Conservation (phyloP, 2,888 invertebrate genomes). For the Coenonympha glycerion region DNA sequence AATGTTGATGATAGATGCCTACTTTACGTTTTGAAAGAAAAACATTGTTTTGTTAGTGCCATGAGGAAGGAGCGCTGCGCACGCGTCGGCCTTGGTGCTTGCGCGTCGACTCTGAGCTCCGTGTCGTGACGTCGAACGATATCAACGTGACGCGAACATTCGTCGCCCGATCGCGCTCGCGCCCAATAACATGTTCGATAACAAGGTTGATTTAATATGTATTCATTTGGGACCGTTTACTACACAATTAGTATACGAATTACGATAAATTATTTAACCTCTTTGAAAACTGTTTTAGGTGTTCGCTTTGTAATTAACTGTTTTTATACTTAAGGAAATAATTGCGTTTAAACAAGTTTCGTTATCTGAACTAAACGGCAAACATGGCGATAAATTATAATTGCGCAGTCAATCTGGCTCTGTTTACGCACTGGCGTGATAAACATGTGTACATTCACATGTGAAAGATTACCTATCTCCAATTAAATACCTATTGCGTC, state of each 20-base stretch:
- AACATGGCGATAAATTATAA: slow-evolving; percentile 9
- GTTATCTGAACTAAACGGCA: slow-evolving; percentile 4
- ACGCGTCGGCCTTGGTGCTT: slow-evolving; percentile 38
- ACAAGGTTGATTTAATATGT: slow-evolving; percentile 11
- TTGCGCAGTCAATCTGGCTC: slow-evolving; percentile 4
- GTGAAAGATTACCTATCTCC: not conserved
- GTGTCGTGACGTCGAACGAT: slow-evolving; percentile 62
- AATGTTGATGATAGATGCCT: no score
- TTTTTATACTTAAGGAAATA: not conserved
- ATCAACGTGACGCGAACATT: slow-evolving; percentile 47
- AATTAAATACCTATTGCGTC: not conserved
- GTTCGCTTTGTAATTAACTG: not conserved
- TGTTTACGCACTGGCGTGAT: slow-evolving; percentile 3
- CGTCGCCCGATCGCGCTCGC: slow-evolving; percentile 25
- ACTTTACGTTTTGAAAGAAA: no score
- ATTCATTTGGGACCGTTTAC: slow-evolving; percentile 13
- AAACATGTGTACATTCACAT: slow-evolving; percentile 1
- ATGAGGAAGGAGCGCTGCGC: slow-evolving; percentile 49
- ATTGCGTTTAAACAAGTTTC: not conserved
- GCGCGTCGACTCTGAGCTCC: slow-evolving; percentile 48
- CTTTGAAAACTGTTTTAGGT: not conserved
- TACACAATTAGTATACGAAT: not conserved
- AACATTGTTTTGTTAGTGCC: slow-evolving; percentile 28
- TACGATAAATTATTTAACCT: slow-evolving; percentile 4
- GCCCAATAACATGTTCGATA: slow-evolving; percentile 22